Conservation (phyloP, 37 sponge, comb jelly and placozoan genomes). For the Hormiphora californensis region DNA sequence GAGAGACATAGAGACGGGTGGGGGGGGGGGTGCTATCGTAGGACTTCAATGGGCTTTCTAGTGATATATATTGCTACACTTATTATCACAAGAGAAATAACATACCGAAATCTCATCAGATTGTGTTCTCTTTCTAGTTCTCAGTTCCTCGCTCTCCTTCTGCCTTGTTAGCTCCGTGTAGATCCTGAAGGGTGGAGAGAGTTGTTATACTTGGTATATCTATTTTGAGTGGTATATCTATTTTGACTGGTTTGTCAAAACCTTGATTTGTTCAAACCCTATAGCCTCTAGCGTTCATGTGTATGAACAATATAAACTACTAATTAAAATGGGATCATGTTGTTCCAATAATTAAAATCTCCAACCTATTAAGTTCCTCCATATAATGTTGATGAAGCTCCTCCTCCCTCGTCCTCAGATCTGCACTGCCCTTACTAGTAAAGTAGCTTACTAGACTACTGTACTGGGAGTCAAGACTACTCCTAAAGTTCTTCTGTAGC, state of each 20-base stretch:
- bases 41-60: no score
- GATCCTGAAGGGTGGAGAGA: neutral
- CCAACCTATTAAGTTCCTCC: neutral
- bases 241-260: neutral
- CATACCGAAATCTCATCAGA: conserved; percentile 35
- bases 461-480: conserved; percentile 5
- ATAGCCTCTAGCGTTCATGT: no score
- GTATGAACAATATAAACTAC: no score
- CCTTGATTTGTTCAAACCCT: no score
- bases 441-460: neutral
- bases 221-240: neutral
- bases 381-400: conserved; percentile 27
- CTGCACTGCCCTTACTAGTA: conserved; percentile 3
- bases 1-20: no score
- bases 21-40: no score
- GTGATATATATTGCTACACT: no score
- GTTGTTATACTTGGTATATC: neutral
- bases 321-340: no score
- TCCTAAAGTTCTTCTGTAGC: conserved; percentile 46
- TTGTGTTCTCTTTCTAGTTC: conserved; percentile 2
- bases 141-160: neutral
- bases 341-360: no score
- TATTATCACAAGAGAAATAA: no score
- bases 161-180: conserved; percentile 7
- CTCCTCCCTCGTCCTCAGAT: neutral